Evolutionary conservation across 2,888 invertebrate genomes (phyloP).

Genomic region (Leucoma salicis): DNA sequence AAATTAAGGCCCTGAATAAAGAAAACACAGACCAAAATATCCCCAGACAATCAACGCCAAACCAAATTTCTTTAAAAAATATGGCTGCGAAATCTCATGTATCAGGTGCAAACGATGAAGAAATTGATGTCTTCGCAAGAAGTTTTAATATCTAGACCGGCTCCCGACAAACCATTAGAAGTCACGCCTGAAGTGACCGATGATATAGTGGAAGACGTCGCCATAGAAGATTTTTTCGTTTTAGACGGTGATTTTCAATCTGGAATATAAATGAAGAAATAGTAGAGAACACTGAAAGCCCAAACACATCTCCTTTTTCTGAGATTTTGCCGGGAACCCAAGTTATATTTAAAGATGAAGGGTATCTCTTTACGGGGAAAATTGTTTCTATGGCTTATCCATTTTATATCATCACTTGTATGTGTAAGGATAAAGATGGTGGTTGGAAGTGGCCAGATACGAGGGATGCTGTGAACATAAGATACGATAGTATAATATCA

Average conservation of each 20-base stretch:
- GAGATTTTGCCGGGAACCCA: constrained; percentile 5
- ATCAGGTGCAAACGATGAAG: too few relatives aligned
- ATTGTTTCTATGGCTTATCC: constrained; percentile 1
- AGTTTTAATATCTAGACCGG: too few relatives aligned
- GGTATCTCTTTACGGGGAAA: constrained; percentile 12
- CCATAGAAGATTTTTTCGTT: constrained; percentile 2
- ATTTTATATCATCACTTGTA: neutral
- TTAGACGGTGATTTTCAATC: constrained; percentile 1
- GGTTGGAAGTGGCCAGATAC: constrained; percentile 11
- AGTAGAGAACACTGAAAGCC: too few relatives aligned
- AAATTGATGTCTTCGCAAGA: too few relatives aligned
- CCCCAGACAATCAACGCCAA: too few relatives aligned
- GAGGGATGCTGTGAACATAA: constrained; percentile 8
- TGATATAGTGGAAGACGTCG: neutral
- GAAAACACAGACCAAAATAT: too few relatives aligned
- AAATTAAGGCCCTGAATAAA: constrained; percentile 1
- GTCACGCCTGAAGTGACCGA: neutral
- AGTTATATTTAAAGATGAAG: constrained; percentile 12
- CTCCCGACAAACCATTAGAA: too few relatives aligned
- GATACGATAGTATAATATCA: constrained; percentile 6
- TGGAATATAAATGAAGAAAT: neutral
- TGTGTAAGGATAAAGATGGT: neutral
- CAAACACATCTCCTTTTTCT: neutral
- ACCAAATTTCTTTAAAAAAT: too few relatives aligned
- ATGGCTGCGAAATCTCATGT: too few relatives aligned